Evolutionary conservation across 2,797 vertebrate genomes (phyloP).

Genomic region (Aldrovandia affinis): DNA sequence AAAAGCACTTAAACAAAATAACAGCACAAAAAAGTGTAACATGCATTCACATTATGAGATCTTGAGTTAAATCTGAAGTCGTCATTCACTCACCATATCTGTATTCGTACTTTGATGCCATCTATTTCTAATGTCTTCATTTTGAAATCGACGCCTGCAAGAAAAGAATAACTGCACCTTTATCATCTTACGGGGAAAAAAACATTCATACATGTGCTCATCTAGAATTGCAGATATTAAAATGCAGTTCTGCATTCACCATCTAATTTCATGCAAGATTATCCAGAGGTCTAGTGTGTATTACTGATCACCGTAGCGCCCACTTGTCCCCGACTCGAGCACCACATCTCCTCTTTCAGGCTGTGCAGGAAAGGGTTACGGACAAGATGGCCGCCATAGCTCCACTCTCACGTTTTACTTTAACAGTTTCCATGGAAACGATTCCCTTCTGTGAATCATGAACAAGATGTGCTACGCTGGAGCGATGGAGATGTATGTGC

Average conservation of each 20-base stretch:
- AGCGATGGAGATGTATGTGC: neutral
- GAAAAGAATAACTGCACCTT: constrained; percentile 29
- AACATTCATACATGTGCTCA: neutral
- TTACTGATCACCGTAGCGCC: neutral
- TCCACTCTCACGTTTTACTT: constrained; percentile 19
- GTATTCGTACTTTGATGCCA: constrained; percentile 89
- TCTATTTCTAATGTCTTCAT: constrained; percentile 96
- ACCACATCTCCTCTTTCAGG: neutral
- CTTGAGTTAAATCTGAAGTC: neutral
- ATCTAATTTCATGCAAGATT: constrained; percentile 2
- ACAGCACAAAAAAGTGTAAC: neutral
- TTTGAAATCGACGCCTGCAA: constrained; percentile 92
- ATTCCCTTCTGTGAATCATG: constrained; percentile 21
- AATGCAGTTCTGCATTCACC: neutral
- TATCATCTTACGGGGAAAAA: neutral
- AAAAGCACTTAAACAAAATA: neutral
- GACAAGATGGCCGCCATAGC: constrained; percentile 27
- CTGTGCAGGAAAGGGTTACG: constrained; percentile 24
- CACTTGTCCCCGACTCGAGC: neutral
- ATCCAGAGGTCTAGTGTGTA: neutral
- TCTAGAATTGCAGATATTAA: neutral
- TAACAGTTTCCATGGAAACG: constrained; percentile 42
- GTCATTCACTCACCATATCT: constrained; percentile 89
- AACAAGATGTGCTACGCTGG: constrained; percentile 14
- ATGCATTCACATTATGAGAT: neutral